Evolutionary conservation across 2,888 invertebrate species (phyloP).

Genomic region (Lissonota sp.): DNA sequence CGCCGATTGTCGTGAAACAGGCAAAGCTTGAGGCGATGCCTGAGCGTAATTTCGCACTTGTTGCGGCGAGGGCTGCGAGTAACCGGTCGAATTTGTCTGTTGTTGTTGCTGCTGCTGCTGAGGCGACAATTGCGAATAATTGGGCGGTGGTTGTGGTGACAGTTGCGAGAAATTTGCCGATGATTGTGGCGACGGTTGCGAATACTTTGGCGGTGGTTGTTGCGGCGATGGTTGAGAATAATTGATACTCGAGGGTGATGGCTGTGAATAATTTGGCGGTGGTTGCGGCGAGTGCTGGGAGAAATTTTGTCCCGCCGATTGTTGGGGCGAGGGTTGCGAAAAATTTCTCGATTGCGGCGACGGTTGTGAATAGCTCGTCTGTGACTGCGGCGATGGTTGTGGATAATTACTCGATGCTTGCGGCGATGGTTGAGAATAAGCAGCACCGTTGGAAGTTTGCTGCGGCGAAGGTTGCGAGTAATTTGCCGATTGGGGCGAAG

Average conservation of each 20-base stretch:
- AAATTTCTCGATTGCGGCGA: constrained; percentile 71
- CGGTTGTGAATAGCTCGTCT: constrained; percentile 70
- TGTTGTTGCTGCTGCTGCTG: constrained; percentile 84
- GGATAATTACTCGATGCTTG: constrained; percentile 72
- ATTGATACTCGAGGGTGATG: constrained; percentile 71
- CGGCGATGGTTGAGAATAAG: constrained; percentile 72
- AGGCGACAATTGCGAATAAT: constrained; percentile 85
- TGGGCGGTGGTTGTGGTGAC: constrained; percentile 73
- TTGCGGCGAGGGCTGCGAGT: constrained; percentile 72
- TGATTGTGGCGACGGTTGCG: constrained; percentile 72
- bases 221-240: constrained; percentile 78
- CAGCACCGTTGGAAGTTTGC: constrained; percentile 63
- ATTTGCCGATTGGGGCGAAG: constrained; percentile 67
- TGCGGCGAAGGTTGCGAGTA: constrained; percentile 72
- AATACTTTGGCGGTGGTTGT: constrained; percentile 81
- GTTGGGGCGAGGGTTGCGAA: constrained; percentile 74
- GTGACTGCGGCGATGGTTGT: constrained; percentile 68
- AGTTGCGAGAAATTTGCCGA: constrained; percentile 79
- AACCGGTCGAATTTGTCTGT: constrained; percentile 72
- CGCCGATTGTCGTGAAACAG: constrained; percentile 64
- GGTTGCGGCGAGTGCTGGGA: constrained; percentile 80
- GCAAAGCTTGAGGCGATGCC: constrained; percentile 62
- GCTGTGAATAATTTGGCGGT: constrained; percentile 84
- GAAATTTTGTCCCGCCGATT: constrained; percentile 74
- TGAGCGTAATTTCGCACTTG: constrained; percentile 64